phyloP scores from a whole-genome alignment of 1,140 invertebrate species.

The Drosophila mauritiana region DNA sequence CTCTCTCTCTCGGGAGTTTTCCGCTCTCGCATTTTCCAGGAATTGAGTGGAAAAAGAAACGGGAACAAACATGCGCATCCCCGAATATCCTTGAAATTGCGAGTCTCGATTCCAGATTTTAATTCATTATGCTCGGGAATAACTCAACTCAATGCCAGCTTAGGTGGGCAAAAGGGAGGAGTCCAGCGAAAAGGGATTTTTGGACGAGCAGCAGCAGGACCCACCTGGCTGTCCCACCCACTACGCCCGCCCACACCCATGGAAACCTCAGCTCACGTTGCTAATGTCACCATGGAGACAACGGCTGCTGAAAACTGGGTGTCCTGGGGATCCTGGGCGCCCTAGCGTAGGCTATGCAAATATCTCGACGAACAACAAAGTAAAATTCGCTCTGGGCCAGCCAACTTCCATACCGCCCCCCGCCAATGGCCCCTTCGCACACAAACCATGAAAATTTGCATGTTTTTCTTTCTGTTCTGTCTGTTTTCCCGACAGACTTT shows the following conservation, averaged over 20 bases:
- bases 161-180: conserved; percentile 1
- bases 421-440: not conserved
- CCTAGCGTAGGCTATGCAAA: conserved; percentile 69
- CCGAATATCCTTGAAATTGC: conserved; percentile 75
- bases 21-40: conserved; percentile 51
- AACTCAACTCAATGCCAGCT: conserved; percentile 52
- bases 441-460: conserved; percentile 62
- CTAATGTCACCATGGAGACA: conserved; percentile 80
- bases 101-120: conserved; percentile 69
- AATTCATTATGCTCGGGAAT: conserved; percentile 73
- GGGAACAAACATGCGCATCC: conserved; percentile 82
- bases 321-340: conserved; percentile 34
- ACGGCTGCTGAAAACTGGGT: conserved; percentile 26
- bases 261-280: conserved; percentile 43
- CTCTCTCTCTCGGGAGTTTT: conserved; percentile 16
- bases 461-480: conserved; percentile 63
- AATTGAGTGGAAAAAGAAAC: conserved; percentile 74
- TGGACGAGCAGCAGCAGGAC: conserved; percentile 27
- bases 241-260: not conserved
- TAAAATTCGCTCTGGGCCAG: conserved; percentile 56
- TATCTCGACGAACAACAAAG: conserved; percentile 69
- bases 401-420: not conserved
- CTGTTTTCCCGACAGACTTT: conserved; percentile 46
- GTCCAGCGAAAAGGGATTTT: not conserved
- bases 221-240: conserved; percentile 53